These are phyloP conservation scores for Watsonalla binaria DNA, from an alignment of 2,888 invertebrate genomes.

Conservation along the genomic window DNA sequence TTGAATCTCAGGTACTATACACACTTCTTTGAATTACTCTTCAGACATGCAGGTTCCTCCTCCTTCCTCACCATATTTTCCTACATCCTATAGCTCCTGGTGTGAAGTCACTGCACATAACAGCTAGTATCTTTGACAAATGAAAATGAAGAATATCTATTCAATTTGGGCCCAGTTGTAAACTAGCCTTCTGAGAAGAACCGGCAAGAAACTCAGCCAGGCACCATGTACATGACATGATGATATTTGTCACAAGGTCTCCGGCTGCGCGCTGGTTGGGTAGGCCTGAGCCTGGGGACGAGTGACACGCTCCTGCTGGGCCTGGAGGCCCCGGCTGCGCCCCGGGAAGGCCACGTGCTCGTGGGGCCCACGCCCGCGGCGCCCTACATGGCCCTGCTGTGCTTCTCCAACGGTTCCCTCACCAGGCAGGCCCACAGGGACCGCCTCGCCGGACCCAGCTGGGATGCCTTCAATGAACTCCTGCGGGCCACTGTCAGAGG, in stretches of 20 bases:
- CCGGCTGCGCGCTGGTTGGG: slow-evolving; percentile 87
- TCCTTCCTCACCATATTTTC: too few species aligned
- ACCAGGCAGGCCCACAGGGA: slow-evolving; percentile 91
- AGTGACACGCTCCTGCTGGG: slow-evolving; percentile 95
- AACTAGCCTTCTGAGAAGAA: too few species aligned
- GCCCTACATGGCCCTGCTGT: slow-evolving; percentile 93
- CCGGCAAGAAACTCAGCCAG: too few species aligned
- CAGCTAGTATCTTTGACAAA: too few species aligned
- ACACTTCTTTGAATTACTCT: too few species aligned
- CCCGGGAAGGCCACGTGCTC: slow-evolving; percentile 90
- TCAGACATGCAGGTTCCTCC: too few species aligned
- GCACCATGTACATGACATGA: too few species aligned
- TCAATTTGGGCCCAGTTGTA: too few species aligned
- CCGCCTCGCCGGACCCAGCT: slow-evolving; percentile 84
- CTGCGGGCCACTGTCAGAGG: slow-evolving; percentile 91
- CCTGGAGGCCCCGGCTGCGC: slow-evolving; percentile 81
- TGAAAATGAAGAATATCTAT: too few species aligned
- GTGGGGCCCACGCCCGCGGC: slow-evolving; percentile 89
- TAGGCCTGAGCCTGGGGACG: slow-evolving; percentile 94
- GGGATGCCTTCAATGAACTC: slow-evolving; percentile 91
- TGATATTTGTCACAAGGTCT: slow-evolving; percentile 86
- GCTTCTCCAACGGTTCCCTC: slow-evolving; percentile 96
- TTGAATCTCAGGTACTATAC: too few species aligned
- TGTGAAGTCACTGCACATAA: too few species aligned
- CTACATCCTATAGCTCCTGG: too few species aligned